Conservation (phyloP, 2,113 vertebrate genomes). For the Phalacrocorax pelagicus region DNA sequence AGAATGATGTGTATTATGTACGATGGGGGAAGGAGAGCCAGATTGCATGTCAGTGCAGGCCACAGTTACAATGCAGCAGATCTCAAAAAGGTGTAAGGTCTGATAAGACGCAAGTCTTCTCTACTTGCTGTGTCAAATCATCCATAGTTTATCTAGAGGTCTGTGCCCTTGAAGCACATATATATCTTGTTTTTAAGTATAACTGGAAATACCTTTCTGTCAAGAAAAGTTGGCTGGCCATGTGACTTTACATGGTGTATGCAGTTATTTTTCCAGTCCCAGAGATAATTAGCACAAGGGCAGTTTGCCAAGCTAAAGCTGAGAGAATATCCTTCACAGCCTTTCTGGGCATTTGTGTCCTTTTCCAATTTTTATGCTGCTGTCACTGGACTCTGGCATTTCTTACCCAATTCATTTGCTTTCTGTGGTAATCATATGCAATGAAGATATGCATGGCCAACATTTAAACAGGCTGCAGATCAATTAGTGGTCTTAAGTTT, state of each 20-base stretch:
- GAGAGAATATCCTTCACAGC: constrained; percentile 63
- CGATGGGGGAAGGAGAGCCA: constrained; percentile 70
- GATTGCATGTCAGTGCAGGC: constrained; percentile 65
- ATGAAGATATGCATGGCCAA: constrained; percentile 91
- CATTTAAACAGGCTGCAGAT: constrained; percentile 90
- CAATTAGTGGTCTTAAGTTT: constrained; percentile 97
- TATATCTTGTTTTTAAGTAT: constrained; percentile 65
- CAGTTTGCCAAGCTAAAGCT: constrained; percentile 61
- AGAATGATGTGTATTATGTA: constrained; percentile 79
- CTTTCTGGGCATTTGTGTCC: constrained; percentile 62
- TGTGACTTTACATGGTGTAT: constrained; percentile 34
- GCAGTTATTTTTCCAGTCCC: constrained; percentile 60
- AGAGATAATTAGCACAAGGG: constrained; percentile 68
- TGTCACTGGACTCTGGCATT: constrained; percentile 80
- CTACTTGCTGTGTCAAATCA: constrained; percentile 64
- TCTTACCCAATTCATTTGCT: constrained; percentile 80
- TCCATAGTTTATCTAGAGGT: constrained; percentile 69
- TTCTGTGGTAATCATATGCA: constrained; percentile 86
- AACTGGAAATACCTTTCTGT: constrained; percentile 69
- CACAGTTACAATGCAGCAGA: constrained; percentile 68
- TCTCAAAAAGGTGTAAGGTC: constrained; percentile 71
- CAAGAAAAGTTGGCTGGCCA: constrained; percentile 43
- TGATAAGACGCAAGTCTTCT: constrained; percentile 73
- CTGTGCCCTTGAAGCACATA: constrained; percentile 61
- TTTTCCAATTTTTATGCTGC: constrained; percentile 74